These are phyloP conservation scores for Neoitamus cyanurus DNA, from an alignment of 2,888 invertebrate species.

Conservation along the genomic window DNA sequence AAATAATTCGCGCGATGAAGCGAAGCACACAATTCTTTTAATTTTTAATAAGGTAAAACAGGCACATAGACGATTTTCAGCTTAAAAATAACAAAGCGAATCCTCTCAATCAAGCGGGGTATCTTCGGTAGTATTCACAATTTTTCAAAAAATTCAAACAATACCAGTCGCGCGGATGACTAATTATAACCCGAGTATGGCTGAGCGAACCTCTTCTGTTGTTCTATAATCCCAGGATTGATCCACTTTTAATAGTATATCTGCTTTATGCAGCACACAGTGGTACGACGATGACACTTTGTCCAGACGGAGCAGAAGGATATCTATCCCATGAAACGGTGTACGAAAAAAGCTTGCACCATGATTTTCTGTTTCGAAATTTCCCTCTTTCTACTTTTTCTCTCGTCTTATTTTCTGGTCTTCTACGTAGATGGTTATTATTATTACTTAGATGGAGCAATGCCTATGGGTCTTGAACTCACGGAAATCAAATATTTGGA, in stretches of 20 bases:
- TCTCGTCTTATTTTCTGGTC: constrained; percentile 14
- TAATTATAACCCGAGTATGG: neutral
- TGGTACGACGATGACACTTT: constrained; percentile 36
- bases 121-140: neutral
- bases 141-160: neutral
- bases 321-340: constrained; percentile 36
- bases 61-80: constrained; percentile 9
- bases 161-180: neutral
- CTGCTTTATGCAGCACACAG: constrained; percentile 20
- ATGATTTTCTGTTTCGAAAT: constrained; percentile 17
- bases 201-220: neutral
- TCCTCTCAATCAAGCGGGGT: neutral
- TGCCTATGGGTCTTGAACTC: constrained; percentile 8
- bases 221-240: constrained; percentile 26
- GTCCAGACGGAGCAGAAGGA: constrained; percentile 42
- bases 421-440: constrained; percentile 19
- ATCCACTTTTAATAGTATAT: constrained; percentile 22
- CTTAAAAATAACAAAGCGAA: neutral
- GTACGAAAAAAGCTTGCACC: constrained; percentile 42
- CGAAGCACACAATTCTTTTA: neutral
- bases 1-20: neutral
- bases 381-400: constrained; percentile 3
- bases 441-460: constrained; percentile 11
- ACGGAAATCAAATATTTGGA: neutral
- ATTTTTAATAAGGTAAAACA: neutral